Percentiles rank a stretch among this genome's conserved stretches.
phyloP scores from a whole-genome alignment of 2,113 vertebrate species.

The Cranoglanis bouderius region DNA sequence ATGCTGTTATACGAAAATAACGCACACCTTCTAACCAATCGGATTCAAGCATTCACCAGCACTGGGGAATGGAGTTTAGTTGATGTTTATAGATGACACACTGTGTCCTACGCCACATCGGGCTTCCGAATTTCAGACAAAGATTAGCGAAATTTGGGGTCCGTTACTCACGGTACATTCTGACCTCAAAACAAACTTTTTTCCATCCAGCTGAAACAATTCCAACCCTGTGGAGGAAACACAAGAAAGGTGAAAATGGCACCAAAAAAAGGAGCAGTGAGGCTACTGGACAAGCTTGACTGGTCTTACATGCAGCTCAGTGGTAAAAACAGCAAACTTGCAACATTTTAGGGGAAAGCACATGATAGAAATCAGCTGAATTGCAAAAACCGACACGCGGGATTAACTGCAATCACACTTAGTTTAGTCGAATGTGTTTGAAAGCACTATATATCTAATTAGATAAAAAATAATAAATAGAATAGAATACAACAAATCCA shows the following conservation, averaged over 20 bases:
- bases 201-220: no score
- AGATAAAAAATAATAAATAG: no score
- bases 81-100: no score
- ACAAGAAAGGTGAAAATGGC: not conserved
- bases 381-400: not conserved
- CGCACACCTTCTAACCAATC: no score
- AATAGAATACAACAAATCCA: not conserved
- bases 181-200: not conserved
- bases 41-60: no score
- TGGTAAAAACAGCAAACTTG: not conserved
- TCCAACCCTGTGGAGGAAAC: no score
- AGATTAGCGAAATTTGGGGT: no score
- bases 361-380: constrained; percentile 20
- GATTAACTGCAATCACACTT: not conserved
- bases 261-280: not conserved
- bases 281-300: not conserved
- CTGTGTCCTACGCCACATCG: no score
- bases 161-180: not conserved
- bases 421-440: no score
- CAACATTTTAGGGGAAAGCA: not conserved
- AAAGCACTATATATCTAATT: not conserved
- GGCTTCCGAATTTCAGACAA: no score
- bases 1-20: no score
- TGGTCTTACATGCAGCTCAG: not conserved
- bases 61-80: no score